A percentile compares a stretch with the other conserved stretches of the same genome.
These are phyloP conservation scores for Dexiosoma caninum DNA, from an alignment of 2,888 invertebrate species.

Conservation along the genomic window DNA sequence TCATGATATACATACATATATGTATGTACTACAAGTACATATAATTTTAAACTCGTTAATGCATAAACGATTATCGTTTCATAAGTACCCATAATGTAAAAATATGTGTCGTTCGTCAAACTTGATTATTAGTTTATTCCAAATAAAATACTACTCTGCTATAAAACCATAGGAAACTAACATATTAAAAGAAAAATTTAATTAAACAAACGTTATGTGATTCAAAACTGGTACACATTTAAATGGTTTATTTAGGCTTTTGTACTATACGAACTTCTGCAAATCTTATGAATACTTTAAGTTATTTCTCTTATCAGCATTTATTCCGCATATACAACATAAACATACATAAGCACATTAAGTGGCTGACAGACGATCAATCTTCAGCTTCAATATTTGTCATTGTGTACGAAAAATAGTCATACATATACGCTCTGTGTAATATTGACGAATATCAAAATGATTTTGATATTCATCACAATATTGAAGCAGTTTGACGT, in stretches of 20 bases:
- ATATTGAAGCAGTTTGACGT: too few species aligned
- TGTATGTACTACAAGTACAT: not conserved
- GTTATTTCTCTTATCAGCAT: not conserved
- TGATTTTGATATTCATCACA: too few species aligned
- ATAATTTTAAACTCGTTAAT: not conserved
- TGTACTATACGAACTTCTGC: not conserved
- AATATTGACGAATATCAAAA: too few species aligned
- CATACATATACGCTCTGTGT: too few species aligned
- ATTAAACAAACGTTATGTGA: conserved; percentile 14
- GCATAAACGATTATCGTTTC: not conserved
- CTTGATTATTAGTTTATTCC: conserved; percentile 18
- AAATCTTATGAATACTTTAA: conserved; percentile 5
- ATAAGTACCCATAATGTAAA: conserved; percentile 8
- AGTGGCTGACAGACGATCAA: too few species aligned
- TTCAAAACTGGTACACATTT: conserved; percentile 34
- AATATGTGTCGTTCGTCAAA: conserved; percentile 37
- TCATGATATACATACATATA: not conserved
- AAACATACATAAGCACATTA: too few species aligned
- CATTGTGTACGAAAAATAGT: too few species aligned
- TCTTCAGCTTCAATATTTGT: too few species aligned
- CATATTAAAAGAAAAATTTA: not conserved
- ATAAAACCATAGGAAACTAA: not conserved
- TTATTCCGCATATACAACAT: not conserved
- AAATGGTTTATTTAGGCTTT: not conserved
- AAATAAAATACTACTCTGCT: not conserved